Percentiles rank a stretch among this genome's conserved stretches.
Conservation (phyloP, 2,888 invertebrate species). For the Trachelus stipa region DNA sequence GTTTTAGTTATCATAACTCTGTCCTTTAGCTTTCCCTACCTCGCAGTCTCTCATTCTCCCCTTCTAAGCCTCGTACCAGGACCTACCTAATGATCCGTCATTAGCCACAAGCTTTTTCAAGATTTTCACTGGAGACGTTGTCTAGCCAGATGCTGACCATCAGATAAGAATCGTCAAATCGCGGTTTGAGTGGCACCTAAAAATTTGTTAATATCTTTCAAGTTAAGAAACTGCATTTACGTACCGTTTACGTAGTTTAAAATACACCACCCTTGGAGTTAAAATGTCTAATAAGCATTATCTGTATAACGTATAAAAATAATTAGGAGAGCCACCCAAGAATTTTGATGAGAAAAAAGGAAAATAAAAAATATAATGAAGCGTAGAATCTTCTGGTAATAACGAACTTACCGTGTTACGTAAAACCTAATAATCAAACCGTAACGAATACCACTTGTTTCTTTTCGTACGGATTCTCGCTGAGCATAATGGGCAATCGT, state of each 20-base stretch:
- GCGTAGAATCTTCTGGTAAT: neutral
- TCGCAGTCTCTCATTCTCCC: neutral
- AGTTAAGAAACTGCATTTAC: neutral
- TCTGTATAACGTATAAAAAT: neutral
- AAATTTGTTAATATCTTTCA: neutral
- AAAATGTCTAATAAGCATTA: neutral
- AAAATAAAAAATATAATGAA: neutral
- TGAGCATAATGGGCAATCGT: slow-evolving; percentile 32
- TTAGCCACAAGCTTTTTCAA: neutral
- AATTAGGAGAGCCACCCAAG: neutral
- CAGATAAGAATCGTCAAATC: neutral
- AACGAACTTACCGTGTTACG: neutral
- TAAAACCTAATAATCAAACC: slow-evolving; percentile 8
- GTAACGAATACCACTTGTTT: slow-evolving; percentile 36
- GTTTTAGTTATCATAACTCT: neutral
- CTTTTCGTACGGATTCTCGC: slow-evolving; percentile 36
- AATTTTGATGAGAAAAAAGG: neutral
- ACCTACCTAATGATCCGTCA: neutral
- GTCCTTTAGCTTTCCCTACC: neutral
- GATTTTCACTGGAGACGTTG: neutral
- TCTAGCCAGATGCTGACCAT: neutral
- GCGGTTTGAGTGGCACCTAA: neutral
- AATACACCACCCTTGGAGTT: neutral
- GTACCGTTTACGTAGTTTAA: neutral
- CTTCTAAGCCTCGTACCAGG: neutral